Evolutionary conservation across 2,888 invertebrate genomes (phyloP), one percentile per base, ranked within the genome.

Genomic region (Lordiphosa andalusiaca): DNA sequence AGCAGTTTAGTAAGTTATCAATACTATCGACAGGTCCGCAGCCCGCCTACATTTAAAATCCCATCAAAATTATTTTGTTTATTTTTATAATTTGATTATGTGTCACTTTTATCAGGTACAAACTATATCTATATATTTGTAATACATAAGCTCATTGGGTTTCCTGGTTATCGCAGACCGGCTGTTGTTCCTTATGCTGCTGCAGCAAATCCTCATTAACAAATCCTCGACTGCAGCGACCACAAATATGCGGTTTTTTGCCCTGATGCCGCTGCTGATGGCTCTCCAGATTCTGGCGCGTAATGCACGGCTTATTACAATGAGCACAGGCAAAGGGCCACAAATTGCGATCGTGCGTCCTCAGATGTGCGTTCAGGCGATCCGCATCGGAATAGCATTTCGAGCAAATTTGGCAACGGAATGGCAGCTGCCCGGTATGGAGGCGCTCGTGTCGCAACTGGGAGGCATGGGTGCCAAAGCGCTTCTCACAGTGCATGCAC

Each of bases 391-490:
- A 62, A 47, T 71, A 82, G 7, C 71, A 49, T 36, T 63, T 75
- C 5, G 58, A 38, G 46, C 81, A 82, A 0, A 75, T 41, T 33
- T 71, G 59, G 52, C 81, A 82, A 5, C 25, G 46, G 41, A 57
- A 71, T 0, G 78, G 77, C 16, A 67, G 53, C 52, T 76, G 76
- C 6, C 75, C 77, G 3, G 71, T 71, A 44, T 87, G 87, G 33
- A 87, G 44, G 6, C 85, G 83, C 53, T 87, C 86, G 56, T 87
- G 87, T 1, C 86, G 77, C 25, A 85, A 39, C 64, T 86, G 83
- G 0, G 87, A 85, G 55, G 85, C 86, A 12, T 85, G 86, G 0
- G 87, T 87, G 0, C 86, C 87, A 53, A 88, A 88, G 6, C 77
- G 69, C 52, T 85, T 87, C 3, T 82, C 70, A 41, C 88, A 88